These are phyloP conservation scores for Anthoscopus minutus DNA, from an alignment of 2,113 vertebrate species.

Conservation along the genomic window DNA sequence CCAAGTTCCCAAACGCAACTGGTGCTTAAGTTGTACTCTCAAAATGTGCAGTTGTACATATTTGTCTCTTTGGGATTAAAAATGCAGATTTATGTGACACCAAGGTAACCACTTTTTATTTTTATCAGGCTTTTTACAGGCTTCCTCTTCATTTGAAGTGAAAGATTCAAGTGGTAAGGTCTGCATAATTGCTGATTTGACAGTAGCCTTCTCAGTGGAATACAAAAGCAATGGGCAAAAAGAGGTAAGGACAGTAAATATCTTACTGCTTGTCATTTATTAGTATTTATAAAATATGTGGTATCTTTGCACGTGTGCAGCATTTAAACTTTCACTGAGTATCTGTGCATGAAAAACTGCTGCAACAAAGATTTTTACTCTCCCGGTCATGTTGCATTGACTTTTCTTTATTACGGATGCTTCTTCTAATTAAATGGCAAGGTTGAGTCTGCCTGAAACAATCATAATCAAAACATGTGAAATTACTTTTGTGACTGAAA, in stretches of 20 bases:
- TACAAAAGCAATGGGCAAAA: constrained; percentile 52
- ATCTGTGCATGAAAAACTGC: background rate
- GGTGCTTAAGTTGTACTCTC: background rate
- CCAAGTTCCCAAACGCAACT: background rate
- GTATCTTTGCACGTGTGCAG: rapidly evolving
- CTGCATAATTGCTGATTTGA: constrained; percentile 85
- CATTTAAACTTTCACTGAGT: background rate
- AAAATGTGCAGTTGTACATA: background rate
- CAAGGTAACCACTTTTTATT: background rate
- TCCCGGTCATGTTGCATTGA: background rate
- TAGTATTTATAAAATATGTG: background rate
- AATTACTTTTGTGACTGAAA: background rate
- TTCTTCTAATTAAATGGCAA: background rate
- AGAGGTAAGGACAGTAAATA: constrained; percentile 34
- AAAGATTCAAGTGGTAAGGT: constrained; percentile 67
- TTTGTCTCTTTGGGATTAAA: background rate
- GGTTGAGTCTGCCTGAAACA: background rate
- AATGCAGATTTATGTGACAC: background rate
- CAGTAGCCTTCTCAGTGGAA: constrained; percentile 73
- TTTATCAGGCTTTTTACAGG: constrained; percentile 62
- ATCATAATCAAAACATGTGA: background rate
- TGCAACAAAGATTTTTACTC: background rate
- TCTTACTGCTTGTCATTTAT: background rate
- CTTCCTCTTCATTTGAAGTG: constrained; percentile 77
- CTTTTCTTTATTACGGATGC: background rate